Percentiles rank a stretch among this genome's conserved stretches.
phyloP scores from a whole-genome alignment of 2,797 vertebrate species.

The Champsocephalus esox region DNA sequence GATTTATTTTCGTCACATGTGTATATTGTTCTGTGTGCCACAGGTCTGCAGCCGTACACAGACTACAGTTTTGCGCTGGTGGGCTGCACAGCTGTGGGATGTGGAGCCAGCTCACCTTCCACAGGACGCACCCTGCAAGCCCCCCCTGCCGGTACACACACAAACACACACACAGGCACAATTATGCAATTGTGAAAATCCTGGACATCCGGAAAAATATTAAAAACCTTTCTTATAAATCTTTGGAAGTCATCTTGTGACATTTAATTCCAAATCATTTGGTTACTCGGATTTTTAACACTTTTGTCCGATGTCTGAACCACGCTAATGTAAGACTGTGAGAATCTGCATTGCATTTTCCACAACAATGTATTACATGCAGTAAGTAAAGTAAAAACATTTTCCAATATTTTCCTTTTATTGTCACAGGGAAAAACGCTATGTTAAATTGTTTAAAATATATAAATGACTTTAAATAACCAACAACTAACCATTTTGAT shows the following conservation, averaged over 20 bases:
- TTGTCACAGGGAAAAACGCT: not conserved
- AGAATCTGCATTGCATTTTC: too few species aligned
- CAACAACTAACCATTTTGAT: not conserved
- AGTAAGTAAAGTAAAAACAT: too few species aligned
- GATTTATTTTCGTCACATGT: not conserved
- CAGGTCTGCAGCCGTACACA: slow-evolving; percentile 90
- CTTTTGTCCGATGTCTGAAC: too few species aligned
- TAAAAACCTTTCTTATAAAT: not conserved
- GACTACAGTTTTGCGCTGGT: slow-evolving; percentile 89
- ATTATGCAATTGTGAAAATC: not conserved
- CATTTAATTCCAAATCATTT: not conserved
- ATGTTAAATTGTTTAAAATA: not conserved
- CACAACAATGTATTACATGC: too few species aligned
- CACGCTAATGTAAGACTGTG: too few species aligned
- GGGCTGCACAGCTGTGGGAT: slow-evolving; percentile 90
- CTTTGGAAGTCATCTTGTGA: not conserved
- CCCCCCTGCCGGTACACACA: slow-evolving; percentile 87
- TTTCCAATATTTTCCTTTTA: not conserved
- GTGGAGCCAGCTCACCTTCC: slow-evolving; percentile 87
- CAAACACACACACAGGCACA: not conserved
- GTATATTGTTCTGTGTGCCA: slow-evolving; percentile 15
- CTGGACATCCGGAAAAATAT: not conserved
- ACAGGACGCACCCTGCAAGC: slow-evolving; percentile 90
- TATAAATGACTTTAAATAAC: not conserved
- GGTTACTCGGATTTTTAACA: not conserved